Evolutionary conservation across 2,113 vertebrate species (phyloP).

Genomic region (Poeciliopsis prolifica): DNA sequence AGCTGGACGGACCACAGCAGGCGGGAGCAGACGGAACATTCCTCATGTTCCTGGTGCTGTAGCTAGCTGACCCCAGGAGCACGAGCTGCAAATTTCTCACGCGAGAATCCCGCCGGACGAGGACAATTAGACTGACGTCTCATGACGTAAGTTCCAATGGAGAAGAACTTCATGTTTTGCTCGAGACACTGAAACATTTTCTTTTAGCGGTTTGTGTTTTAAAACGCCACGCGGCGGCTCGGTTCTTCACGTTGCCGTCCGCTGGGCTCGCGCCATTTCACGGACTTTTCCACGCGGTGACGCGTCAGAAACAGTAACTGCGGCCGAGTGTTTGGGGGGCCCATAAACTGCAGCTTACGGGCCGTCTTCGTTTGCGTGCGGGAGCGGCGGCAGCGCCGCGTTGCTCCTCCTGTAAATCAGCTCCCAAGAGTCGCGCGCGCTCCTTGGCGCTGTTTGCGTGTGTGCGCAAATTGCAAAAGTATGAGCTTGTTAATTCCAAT

Average conservation of each 20-base stretch:
- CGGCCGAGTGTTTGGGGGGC: slow-evolving; percentile 54
- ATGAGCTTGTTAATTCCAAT: slow-evolving; percentile 84
- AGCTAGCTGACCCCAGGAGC: too few species aligned
- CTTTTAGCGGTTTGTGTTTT: too few species aligned
- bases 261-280: slow-evolving; percentile 60
- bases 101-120: too few species aligned
- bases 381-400: slow-evolving; percentile 10
- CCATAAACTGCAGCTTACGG: slow-evolving; percentile 56
- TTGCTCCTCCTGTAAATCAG: slow-evolving; percentile 36
- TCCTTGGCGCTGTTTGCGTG: slow-evolving; percentile 56
- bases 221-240: not conserved
- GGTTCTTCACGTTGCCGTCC: slow-evolving; percentile 37
- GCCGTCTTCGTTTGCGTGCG: slow-evolving; percentile 61
- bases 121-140: too few species aligned
- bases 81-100: too few species aligned
- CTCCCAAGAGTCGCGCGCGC: slow-evolving; percentile 13
- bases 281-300: slow-evolving; percentile 65
- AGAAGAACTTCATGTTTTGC: too few species aligned
- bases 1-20: too few species aligned
- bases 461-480: slow-evolving; percentile 79
- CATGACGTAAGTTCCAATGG: too few species aligned
- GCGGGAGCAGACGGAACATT: too few species aligned
- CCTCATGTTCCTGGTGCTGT: too few species aligned
- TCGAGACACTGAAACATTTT: too few species aligned
- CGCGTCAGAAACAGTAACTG: slow-evolving; percentile 70